Evolutionary conservation across 2,113 vertebrate genomes (phyloP), one percentile per base, ranked within the genome.

Genomic region (Hiodon alosoides): DNA sequence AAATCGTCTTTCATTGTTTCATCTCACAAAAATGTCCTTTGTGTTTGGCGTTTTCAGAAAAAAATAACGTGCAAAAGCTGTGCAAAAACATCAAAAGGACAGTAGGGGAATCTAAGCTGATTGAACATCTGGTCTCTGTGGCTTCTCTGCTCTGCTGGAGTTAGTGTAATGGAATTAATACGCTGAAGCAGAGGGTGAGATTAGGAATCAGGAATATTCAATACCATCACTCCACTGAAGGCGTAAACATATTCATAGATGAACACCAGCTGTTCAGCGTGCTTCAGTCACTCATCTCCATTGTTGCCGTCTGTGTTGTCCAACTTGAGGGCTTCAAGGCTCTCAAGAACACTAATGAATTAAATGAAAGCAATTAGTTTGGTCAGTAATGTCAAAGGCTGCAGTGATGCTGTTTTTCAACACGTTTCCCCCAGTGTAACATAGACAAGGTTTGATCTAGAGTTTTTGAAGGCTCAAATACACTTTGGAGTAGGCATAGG

Each of bases 21-120:
- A 31, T 31, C 31, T 31, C 31, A 31, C 31, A 31, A 31, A 31
- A 31, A 31, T 31, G 31, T 31, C 31, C 16, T 16, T n/a, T 64
- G 14, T n/a, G 61, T 64, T 64, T 64, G 7, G 11, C 14, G 5
- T 16, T 7, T 54, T 71, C 69, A 71, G 50, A 55, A 70, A 55
- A 53, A 7, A 57, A 17, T 52, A 14, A 16, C 57, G 69, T 11
- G 8, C 17, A 70, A 57, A 50, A 46, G 69, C 69, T 70, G n/a
- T 46, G 53, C 5, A 48, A 57, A 48, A 71, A 59, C 70, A 71
- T 71, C 70, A 71, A 71, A 31, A 71, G 69, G 57, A 71, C 55
- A 59, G 48, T 52, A 48, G 14, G 57, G 70, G 53, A 71, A 71
- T 71, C 46, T 71, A 60, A 71, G 57, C 69, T 46, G 69, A 58